These are phyloP conservation scores for Brenthis hecate DNA, from an alignment of 2,888 invertebrate genomes.

Conservation along the genomic window DNA sequence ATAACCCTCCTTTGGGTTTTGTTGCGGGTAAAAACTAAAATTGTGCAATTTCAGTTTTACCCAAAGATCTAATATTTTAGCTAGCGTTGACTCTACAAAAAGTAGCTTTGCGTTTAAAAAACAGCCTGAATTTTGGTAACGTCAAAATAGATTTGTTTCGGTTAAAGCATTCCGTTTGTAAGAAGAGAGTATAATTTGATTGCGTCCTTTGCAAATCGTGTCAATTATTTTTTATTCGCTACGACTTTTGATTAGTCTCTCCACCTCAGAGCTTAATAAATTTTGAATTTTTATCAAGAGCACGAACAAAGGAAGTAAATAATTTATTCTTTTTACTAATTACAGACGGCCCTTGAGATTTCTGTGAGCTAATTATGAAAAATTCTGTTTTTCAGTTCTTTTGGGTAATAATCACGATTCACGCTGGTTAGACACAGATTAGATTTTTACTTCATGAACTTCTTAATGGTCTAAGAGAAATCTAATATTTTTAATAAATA, in stretches of 20 bases:
- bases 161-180: constrained; percentile 12
- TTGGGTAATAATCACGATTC: constrained; percentile 3
- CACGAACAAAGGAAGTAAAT: constrained; percentile 15
- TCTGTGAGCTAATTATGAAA: constrained; percentile 19
- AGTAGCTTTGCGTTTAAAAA: background rate
- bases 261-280: constrained; percentile 14
- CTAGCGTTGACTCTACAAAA: background rate
- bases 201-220: constrained; percentile 6
- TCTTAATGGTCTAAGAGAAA: no score
- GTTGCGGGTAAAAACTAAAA: no score
- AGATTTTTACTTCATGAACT: no score
- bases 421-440: background rate
- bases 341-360: constrained; percentile 20
- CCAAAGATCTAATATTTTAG: background rate
- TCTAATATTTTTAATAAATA: no score
- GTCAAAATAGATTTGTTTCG: background rate
- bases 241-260: constrained; percentile 15
- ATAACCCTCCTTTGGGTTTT: no score
- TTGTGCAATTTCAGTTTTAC: background rate
- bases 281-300: constrained; percentile 17
- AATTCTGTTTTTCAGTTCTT: constrained; percentile 13
- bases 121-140: background rate
- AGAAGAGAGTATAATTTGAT: constrained; percentile 11
- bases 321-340: constrained; percentile 30
- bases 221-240: constrained; percentile 15